Conservation (phyloP, 2,888 invertebrate genomes). For the Ellobium chinense region DNA sequence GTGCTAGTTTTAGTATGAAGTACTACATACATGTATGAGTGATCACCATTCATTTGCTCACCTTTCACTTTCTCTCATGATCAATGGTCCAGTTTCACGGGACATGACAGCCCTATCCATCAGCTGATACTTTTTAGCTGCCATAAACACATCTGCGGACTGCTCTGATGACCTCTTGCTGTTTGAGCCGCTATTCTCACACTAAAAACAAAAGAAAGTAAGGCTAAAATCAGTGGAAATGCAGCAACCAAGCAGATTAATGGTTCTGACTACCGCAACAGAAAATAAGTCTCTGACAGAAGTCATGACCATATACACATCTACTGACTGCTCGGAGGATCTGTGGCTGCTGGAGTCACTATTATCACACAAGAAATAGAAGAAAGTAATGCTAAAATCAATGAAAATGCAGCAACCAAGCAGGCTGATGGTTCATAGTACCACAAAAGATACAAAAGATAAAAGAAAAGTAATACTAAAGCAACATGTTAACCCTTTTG, state of each 20-base stretch:
- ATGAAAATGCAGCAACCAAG: background rate
- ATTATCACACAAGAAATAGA: conserved; percentile 56
- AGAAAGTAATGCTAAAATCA: background rate
- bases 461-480: too few relatives aligned
- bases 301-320: conserved; percentile 63
- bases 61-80: conserved; percentile 85
- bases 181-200: conserved; percentile 57
- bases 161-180: conserved; percentile 62
- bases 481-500: too few relatives aligned
- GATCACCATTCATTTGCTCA: conserved; percentile 49
- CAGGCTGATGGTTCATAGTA: too few relatives aligned
- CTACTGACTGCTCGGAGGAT: conserved; percentile 53
- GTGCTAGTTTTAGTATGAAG: too few relatives aligned
- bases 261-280: too few relatives aligned
- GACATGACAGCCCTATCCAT: conserved; percentile 93
- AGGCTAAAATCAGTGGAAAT: background rate
- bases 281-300: background rate
- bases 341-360: conserved; percentile 60
- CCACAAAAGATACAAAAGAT: too few relatives aligned
- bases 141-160: conserved; percentile 47
- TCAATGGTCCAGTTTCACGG: conserved; percentile 85
- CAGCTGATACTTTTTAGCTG: conserved; percentile 85
- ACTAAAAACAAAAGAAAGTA: conserved; percentile 47
- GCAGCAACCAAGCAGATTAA: background rate
- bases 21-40: background rate